A percentile compares a stretch with the other conserved stretches of the same genome.
phyloP scores from a whole-genome alignment of 2,888 invertebrate species.

The Yponomeuta sedellus region DNA sequence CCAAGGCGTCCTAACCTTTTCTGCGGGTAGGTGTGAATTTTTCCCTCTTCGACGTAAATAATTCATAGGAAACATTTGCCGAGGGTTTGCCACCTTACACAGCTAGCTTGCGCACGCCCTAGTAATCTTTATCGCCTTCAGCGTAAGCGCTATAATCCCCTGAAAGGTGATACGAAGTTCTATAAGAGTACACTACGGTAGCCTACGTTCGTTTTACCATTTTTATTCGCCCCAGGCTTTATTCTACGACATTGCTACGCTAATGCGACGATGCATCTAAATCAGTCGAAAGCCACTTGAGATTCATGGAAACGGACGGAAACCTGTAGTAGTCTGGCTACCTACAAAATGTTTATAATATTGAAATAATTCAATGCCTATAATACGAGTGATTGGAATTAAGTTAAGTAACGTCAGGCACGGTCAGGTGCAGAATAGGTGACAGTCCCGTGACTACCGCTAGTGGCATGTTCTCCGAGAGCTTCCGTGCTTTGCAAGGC shows the following conservation, averaged over 20 bases:
- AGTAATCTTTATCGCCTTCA: background rate
- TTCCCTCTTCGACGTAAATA: background rate
- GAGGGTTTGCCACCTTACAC: background rate
- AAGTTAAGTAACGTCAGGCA: no score
- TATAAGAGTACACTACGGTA: background rate
- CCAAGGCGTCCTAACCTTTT: background rate
- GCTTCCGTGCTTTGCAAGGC: no score
- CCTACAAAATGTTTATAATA: no score
- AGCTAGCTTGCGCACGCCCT: background rate
- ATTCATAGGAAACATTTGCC: conserved; percentile 1
- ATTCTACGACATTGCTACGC: background rate
- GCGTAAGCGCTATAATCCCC: background rate
- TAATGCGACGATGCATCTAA: conserved; percentile 3
- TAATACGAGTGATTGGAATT: no score
- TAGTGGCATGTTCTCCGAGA: no score
- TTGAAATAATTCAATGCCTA: no score
- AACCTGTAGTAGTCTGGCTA: no score
- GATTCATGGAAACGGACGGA: background rate
- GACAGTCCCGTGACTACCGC: no score
- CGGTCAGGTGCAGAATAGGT: no score
- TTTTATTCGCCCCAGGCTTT: background rate
- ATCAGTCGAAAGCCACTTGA: background rate
- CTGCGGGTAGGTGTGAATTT: background rate
- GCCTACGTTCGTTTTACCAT: background rate
- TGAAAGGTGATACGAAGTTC: background rate